These are phyloP conservation scores for Cheirogaleus major DNA, from an alignment of 2,797 vertebrate species.

Conservation along the genomic window DNA sequence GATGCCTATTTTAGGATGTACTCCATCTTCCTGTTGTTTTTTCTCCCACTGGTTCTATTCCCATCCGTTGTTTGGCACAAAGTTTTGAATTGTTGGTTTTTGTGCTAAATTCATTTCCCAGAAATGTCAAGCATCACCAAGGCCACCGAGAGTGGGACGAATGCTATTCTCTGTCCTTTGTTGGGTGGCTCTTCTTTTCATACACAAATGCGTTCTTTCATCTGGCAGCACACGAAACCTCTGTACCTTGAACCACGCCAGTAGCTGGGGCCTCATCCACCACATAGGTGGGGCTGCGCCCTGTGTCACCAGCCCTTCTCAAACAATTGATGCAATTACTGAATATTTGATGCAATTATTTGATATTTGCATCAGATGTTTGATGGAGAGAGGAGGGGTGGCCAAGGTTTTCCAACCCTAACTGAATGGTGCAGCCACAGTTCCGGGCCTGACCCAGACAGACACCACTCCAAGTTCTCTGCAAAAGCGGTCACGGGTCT, in stretches of 20 bases:
- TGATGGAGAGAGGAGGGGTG: not conserved
- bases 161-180: conserved; percentile 58
- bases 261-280: conserved; percentile 61
- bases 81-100: conserved; percentile 64
- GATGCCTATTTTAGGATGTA: conserved; percentile 45
- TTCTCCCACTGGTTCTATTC: conserved; percentile 47
- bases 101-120: conserved; percentile 64
- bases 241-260: conserved; percentile 70
- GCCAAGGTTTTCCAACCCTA: not conserved
- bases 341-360: not conserved
- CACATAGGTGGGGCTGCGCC: conserved; percentile 26
- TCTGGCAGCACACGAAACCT: conserved; percentile 56
- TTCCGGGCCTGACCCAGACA: not conserved
- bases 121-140: conserved; percentile 75
- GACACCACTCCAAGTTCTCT: fast-evolving
- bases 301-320: conserved; percentile 53
- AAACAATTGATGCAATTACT: conserved; percentile 11
- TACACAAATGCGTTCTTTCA: conserved; percentile 70
- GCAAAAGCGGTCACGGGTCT: not conserved
- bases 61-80: conserved; percentile 23
- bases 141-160: conserved; percentile 63
- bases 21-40: not conserved
- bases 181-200: conserved; percentile 58
- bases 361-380: not conserved
- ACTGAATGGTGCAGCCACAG: not conserved